Evolutionary conservation across 2,797 vertebrate species (phyloP).

Genomic region (Yasuhikotakia modesta): DNA sequence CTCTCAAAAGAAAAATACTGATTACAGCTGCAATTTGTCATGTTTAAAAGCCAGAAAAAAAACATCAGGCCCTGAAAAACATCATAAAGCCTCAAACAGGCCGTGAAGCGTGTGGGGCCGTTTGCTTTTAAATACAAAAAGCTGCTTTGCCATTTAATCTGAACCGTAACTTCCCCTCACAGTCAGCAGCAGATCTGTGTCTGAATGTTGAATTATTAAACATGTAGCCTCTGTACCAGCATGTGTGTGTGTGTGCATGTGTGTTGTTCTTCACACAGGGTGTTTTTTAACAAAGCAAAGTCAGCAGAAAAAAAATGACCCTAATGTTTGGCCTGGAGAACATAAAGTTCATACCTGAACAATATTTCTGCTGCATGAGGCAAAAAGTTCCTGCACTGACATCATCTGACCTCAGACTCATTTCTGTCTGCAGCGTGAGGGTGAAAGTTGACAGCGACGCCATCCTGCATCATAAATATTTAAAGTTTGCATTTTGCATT

Average conservation of each 20-base stretch:
- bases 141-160: too few species aligned
- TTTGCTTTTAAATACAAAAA: too few species aligned
- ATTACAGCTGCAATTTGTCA: constrained; percentile 41
- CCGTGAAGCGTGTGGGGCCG: too few species aligned
- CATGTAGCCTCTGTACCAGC: background rate
- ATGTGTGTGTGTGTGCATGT: too few species aligned
- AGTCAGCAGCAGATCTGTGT: constrained; percentile 15
- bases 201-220: constrained; percentile 25
- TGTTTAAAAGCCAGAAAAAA: constrained; percentile 22
- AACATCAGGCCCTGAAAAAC: too few species aligned
- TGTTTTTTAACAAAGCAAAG: background rate
- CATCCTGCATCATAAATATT: constrained; percentile 32
- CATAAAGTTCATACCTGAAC: background rate
- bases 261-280: too few species aligned
- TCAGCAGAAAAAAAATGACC: constrained; percentile 26
- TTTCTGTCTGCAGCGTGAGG: constrained; percentile 8
- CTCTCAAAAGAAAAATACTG: constrained; percentile 25
- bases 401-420: constrained; percentile 17
- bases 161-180: too few species aligned
- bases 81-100: too few species aligned
- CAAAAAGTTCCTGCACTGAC: constrained; percentile 25
- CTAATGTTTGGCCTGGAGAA: too few species aligned
- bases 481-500: constrained; percentile 7
- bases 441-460: background rate
- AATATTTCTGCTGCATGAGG: constrained; percentile 31